Percentiles rank a stretch among this genome's conserved stretches.
phyloP scores from a whole-genome alignment of 2,113 vertebrate species.

The Varanus salvator region DNA sequence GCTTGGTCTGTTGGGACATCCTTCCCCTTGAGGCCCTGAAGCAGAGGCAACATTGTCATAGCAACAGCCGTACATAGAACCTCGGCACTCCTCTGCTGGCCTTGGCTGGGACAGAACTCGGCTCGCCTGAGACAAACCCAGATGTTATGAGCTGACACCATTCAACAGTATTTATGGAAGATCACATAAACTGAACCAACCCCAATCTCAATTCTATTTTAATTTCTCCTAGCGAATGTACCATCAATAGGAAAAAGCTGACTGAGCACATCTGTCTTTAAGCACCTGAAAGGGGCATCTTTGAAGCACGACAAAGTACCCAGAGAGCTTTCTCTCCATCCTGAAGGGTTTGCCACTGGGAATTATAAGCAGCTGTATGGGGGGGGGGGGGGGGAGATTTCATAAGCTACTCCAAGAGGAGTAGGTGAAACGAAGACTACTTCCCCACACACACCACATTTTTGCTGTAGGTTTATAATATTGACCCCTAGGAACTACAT shows the following conservation, averaged over 20 bases:
- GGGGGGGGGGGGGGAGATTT: not conserved
- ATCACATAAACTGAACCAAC: not conserved
- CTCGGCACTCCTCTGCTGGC: conserved; percentile 78
- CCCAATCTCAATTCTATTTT: not conserved
- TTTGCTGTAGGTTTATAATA: not conserved
- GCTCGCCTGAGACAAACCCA: conserved; percentile 64
- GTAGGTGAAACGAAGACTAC: not conserved
- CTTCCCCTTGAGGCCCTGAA: conserved; percentile 87
- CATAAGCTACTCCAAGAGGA: conserved; percentile 15
- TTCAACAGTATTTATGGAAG: conserved; percentile 21
- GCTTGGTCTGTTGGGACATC: conserved; percentile 81
- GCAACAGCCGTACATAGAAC: conserved; percentile 89
- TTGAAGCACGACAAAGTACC: not conserved
- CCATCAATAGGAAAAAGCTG: not conserved
- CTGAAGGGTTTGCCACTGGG: not conserved
- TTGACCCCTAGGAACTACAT: not conserved
- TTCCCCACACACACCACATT: not conserved
- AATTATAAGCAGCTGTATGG: not conserved
- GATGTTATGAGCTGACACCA: conserved; percentile 7
- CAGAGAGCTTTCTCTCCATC: not conserved
- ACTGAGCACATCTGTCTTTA: not conserved
- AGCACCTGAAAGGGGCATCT: not conserved
- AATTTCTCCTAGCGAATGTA: not conserved
- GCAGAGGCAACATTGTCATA: conserved; percentile 85
- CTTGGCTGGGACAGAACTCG: conserved; percentile 70